Percentiles rank a stretch among this genome's conserved stretches.
phyloP scores from a whole-genome alignment of 2,113 vertebrate species.

The Nipponia nippon region DNA sequence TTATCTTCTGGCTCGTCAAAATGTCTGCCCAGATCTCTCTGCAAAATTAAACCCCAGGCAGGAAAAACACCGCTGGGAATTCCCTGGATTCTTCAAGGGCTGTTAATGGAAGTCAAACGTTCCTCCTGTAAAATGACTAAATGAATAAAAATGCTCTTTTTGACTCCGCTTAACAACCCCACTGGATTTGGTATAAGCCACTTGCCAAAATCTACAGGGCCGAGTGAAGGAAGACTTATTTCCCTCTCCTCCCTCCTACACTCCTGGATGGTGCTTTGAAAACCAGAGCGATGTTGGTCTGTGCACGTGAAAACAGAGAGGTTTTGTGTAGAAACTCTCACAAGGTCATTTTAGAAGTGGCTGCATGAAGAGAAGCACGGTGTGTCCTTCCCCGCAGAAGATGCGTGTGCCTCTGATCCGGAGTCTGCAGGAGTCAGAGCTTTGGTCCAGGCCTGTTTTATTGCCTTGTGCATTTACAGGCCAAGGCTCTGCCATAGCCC shows the following conservation, averaged over 20 bases:
- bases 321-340: constrained; percentile 13
- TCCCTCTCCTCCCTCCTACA: not conserved
- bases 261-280: not conserved
- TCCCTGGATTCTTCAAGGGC: not conserved
- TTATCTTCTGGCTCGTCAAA: not conserved
- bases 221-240: not conserved
- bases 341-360: not conserved
- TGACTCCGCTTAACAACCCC: not conserved
- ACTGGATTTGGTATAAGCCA: not conserved
- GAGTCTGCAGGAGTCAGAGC: constrained; percentile 2
- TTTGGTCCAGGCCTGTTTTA: not conserved
- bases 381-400: not conserved
- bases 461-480: not conserved
- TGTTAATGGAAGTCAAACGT: not conserved
- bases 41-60: not conserved
- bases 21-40: not conserved
- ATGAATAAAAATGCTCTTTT: not conserved
- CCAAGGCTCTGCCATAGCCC: not conserved
- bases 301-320: not conserved
- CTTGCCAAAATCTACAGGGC: not conserved
- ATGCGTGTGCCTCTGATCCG: not conserved
- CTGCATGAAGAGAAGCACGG: not conserved
- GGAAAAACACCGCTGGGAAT: not conserved
- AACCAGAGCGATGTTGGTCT: accelerated
- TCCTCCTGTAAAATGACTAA: not conserved